phyloP scores from a whole-genome alignment of 2,888 invertebrate genomes.

The Parochlus steinenii region DNA sequence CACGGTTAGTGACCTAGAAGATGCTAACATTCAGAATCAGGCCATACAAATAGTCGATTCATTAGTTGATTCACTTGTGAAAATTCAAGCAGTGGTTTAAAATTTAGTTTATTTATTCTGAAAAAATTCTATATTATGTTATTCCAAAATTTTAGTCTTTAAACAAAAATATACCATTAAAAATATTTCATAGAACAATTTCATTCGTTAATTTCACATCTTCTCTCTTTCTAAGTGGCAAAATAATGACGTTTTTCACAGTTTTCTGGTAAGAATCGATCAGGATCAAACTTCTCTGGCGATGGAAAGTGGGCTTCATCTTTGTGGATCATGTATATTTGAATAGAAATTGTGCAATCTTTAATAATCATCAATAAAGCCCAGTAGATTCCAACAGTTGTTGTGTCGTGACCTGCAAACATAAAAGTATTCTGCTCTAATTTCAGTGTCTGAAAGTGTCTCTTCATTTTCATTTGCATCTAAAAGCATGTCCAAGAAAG shows the following conservation, averaged over 20 bases:
- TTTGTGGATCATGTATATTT: slow-evolving; percentile 14
- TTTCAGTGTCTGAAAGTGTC: slow-evolving; percentile 38
- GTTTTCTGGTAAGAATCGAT: slow-evolving; percentile 23
- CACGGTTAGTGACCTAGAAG: no score
- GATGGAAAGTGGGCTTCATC: slow-evolving; percentile 22
- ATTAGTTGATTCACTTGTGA: no score
- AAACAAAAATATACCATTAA: no score
- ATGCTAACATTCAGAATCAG: no score
- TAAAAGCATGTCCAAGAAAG: slow-evolving; percentile 49
- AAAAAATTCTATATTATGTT: no score
- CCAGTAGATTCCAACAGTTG: slow-evolving; percentile 34
- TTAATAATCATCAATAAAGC: slow-evolving; percentile 32
- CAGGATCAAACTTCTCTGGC: slow-evolving; percentile 24
- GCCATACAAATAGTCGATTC: no score
- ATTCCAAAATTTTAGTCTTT: no score
- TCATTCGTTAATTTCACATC: background rate
- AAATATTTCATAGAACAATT: background rate
- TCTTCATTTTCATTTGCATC: slow-evolving; percentile 40
- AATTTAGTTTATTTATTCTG: no score
- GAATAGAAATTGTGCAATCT: slow-evolving; percentile 7
- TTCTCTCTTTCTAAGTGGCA: slow-evolving; percentile 11
- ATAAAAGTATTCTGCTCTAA: slow-evolving; percentile 57
- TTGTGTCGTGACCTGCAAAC: slow-evolving; percentile 45
- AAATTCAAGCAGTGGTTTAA: no score
- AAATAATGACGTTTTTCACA: slow-evolving; percentile 20